Conservation (phyloP, 92 coral and sea anemone genomes). For the Phenganax stokvisi region DNA sequence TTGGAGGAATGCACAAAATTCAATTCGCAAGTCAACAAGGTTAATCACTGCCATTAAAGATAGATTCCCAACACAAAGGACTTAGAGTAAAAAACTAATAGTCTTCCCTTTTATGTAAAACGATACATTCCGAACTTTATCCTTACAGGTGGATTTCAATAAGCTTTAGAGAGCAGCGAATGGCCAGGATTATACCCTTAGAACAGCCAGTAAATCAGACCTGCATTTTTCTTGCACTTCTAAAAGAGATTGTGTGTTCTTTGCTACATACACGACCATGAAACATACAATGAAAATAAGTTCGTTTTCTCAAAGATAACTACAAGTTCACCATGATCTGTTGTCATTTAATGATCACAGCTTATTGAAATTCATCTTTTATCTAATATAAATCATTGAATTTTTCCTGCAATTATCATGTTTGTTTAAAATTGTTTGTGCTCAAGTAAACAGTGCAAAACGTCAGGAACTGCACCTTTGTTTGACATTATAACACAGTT, state of each 20-base stretch:
- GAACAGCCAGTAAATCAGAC: no score
- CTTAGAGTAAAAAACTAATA: background rate
- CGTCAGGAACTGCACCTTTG: conserved; percentile 8
- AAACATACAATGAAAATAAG: background rate
- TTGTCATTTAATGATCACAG: background rate
- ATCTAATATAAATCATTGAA: conserved; percentile 4
- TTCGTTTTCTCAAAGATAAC: background rate
- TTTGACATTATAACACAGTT: conserved; percentile 12
- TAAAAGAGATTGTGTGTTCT: no score
- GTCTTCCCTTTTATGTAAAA: background rate
- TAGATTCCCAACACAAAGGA: background rate
- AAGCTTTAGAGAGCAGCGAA: background rate
- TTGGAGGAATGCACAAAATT: conserved; percentile 12
- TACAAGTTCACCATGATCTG: background rate
- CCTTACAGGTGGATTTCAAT: background rate
- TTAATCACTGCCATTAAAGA: conserved; percentile 14
- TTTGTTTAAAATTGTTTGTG: no score
- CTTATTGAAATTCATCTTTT: background rate
- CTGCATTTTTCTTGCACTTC: no score
- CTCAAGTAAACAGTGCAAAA: background rate
- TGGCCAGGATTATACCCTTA: no score
- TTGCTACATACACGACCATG: no score
- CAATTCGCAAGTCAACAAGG: conserved; percentile 15
- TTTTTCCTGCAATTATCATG: conserved; percentile 14
- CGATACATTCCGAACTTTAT: background rate